Conservation (phyloP, 2,888 invertebrate species). For the Rhaphigaster nebulosa region DNA sequence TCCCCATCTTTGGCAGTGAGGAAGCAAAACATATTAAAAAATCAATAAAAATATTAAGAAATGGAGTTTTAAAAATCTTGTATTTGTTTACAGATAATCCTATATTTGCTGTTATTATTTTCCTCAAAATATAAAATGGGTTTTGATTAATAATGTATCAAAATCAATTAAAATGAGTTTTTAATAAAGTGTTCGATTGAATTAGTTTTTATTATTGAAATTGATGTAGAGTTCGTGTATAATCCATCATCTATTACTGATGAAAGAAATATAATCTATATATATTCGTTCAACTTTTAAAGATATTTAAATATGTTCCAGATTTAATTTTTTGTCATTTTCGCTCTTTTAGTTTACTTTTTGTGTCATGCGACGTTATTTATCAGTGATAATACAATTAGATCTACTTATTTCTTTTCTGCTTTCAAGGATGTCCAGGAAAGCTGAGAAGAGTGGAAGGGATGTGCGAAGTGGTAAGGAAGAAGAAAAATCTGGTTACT, state of each 20-base stretch:
- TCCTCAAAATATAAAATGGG: not conserved
- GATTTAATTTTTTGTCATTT: too few relatives aligned
- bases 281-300: too few relatives aligned
- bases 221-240: not conserved
- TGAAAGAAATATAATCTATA: not conserved
- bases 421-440: not conserved
- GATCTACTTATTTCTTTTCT: not conserved
- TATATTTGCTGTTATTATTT: not conserved
- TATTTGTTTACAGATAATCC: too few relatives aligned
- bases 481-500: conserved; percentile 5
- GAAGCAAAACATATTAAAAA: too few relatives aligned
- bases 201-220: too few relatives aligned
- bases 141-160: not conserved
- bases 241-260: not conserved
- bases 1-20: too few relatives aligned
- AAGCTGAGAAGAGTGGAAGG: conserved; percentile 20
- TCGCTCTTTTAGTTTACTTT: not conserved
- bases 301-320: too few relatives aligned
- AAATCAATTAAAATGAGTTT: not conserved
- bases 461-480: conserved; percentile 18
- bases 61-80: too few relatives aligned
- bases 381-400: not conserved
- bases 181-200: too few relatives aligned
- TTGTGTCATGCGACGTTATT: not conserved
- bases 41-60: too few relatives aligned